Conservation (phyloP, 1,140 invertebrate species). For the Drosophila asahinai region DNA sequence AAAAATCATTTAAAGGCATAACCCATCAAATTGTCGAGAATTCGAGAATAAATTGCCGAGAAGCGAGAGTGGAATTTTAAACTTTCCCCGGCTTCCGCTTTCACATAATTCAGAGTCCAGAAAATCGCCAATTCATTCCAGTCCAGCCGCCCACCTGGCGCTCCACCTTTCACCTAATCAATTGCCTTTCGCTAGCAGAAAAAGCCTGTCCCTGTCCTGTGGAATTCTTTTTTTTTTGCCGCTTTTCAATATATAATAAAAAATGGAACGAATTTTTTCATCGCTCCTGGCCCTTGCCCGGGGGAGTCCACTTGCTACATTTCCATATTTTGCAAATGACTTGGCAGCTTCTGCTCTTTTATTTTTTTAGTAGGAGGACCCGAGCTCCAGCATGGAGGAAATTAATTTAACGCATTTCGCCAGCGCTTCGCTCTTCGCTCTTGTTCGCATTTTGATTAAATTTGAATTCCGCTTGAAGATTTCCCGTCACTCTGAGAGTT, state of each 20-base stretch:
- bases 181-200: constrained; percentile 25
- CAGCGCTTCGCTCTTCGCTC: neutral
- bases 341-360: constrained; percentile 27
- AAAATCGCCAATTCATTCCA: constrained; percentile 31
- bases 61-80: constrained; percentile 11
- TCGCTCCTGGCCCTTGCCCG: neutral
- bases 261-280: constrained; percentile 58
- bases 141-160: constrained; percentile 29
- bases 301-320: constrained; percentile 36
- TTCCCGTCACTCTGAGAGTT: constrained; percentile 1
- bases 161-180: constrained; percentile 26
- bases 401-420: constrained; percentile 55
- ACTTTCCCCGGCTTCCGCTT: neutral
- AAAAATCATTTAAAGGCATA: constrained; percentile 24
- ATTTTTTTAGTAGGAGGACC: too few species aligned
- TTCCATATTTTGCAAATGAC: constrained; percentile 71
- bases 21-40: constrained; percentile 10
- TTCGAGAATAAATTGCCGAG: constrained; percentile 8
- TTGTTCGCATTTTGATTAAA: constrained; percentile 45
- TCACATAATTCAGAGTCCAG: neutral
- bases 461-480: constrained; percentile 47
- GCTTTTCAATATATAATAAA: constrained; percentile 47
- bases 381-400: constrained; percentile 38
- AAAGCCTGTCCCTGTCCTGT: neutral
- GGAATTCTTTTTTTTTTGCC: constrained; percentile 33